Percentiles rank a stretch among this genome's conserved stretches.
Conservation (phyloP, 2,797 vertebrate genomes). For the Vespertilio murinus region DNA sequence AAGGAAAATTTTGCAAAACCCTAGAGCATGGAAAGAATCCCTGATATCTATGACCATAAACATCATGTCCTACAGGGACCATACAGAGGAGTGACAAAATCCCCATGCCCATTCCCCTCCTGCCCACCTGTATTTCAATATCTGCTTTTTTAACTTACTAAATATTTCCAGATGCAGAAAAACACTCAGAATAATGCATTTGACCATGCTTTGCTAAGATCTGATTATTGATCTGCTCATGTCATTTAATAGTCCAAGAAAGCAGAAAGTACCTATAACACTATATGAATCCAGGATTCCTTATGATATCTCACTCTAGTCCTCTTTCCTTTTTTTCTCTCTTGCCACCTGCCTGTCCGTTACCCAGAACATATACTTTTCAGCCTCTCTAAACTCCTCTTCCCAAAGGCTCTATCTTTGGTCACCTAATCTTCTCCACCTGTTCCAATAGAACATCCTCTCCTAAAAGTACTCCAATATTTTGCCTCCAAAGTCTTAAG, state of each 20-base stretch:
- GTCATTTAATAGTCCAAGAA: neutral
- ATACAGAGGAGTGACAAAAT: neutral
- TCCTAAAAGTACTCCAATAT: neutral
- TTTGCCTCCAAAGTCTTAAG: neutral
- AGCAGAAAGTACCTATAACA: neutral
- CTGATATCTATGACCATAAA: neutral
- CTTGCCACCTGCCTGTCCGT: neutral
- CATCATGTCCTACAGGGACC: neutral
- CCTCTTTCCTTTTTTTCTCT: neutral
- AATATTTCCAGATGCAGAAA: neutral
- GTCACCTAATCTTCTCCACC: neutral
- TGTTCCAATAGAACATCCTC: neutral
- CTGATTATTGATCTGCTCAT: neutral
- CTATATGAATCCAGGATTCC: neutral
- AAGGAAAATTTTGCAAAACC: neutral
- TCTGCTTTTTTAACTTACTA: neutral
- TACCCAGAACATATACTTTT: neutral
- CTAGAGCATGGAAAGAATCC: neutral
- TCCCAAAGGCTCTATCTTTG: neutral
- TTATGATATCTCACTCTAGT: neutral
- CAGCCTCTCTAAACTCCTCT: neutral
- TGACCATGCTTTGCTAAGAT: neutral
- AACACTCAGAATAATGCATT: neutral
- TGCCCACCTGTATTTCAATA: neutral
- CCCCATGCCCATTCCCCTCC: neutral